Evolutionary conservation across 2,888 invertebrate genomes (phyloP), one percentile per base, ranked within the genome.

Genomic region (Onchidella celtica): DNA sequence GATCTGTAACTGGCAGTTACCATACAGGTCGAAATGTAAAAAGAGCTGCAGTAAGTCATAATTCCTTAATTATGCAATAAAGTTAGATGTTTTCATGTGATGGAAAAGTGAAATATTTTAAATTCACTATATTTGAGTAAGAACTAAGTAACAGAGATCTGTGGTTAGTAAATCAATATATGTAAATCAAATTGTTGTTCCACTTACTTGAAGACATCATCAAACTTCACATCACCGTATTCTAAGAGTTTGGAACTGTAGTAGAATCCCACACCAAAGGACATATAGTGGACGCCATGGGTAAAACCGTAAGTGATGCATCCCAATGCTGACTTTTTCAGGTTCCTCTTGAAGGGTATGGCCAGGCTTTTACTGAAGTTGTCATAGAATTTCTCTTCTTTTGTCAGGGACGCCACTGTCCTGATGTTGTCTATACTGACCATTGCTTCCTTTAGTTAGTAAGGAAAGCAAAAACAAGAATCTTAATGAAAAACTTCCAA

Each of bases 251-350:
- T 92, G 2, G 94, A 93, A 11, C 95, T 95, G 83, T 94, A 93
- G 57, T 92, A 90, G 88, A 95, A 95, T 3, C 94, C 93, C 21
- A 92, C 93, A 6, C 94, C 94, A 87, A 95, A 95, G 89, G 94
- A 94, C 85, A 94, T 92, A 90, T 94, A 95, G 57, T 94, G 93
- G 17, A 94, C 88, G 14, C 94, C 92, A 85, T 94, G 94, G 2
- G 94, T 94, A 75, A 93, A 89, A 34, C 91, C 92, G 84, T 92
- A 93, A 4, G 92, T 90, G 0, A 89, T 77, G 21, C 92, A 93
- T 75, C 91, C 91, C 6, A 90, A 1, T 14, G n/a, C 21, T 86
- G 74, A 1, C 84, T 83, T 75, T 85, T 69, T 40, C 17, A 72
- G 11, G 55, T 72, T 72, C 36, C 9, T 24, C 24, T 27, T 40